Conservation (phyloP, 2,113 vertebrate species). For the Zosterops japonicus region DNA sequence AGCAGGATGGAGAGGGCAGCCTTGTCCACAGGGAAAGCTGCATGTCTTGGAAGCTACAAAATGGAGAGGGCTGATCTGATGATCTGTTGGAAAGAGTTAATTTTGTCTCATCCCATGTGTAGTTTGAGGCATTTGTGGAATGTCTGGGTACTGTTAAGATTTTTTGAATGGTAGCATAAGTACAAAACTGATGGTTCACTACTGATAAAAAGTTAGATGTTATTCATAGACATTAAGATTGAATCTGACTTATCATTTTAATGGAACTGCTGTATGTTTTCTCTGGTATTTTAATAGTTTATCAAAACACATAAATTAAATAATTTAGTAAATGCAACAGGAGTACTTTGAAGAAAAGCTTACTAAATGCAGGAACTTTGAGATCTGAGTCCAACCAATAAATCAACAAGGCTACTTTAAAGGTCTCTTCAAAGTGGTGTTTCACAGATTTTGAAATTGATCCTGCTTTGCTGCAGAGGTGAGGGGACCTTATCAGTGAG, state of each 20-base stretch:
- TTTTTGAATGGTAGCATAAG: background rate
- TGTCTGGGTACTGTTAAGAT: background rate
- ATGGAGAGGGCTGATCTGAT: background rate
- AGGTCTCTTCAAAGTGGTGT: background rate
- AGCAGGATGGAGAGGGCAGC: accelerated
- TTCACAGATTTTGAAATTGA: background rate
- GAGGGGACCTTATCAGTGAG: background rate
- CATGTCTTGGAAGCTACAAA: background rate
- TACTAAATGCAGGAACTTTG: background rate
- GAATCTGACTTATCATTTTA: background rate
- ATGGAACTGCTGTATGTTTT: background rate
- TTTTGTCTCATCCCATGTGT: background rate
- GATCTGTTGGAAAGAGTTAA: background rate
- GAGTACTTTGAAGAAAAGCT: background rate
- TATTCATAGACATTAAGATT: background rate
- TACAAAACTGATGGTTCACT: background rate
- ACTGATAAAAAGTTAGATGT: background rate
- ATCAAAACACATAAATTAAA: background rate
- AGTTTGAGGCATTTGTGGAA: background rate
- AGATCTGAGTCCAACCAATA: background rate
- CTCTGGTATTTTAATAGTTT: background rate
- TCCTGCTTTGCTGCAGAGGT: background rate
- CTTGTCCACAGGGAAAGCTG: background rate
- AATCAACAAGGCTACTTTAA: background rate
- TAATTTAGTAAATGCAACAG: background rate